Evolutionary conservation across 2,797 vertebrate species (phyloP).

Genomic region (Amniataba percoides): DNA sequence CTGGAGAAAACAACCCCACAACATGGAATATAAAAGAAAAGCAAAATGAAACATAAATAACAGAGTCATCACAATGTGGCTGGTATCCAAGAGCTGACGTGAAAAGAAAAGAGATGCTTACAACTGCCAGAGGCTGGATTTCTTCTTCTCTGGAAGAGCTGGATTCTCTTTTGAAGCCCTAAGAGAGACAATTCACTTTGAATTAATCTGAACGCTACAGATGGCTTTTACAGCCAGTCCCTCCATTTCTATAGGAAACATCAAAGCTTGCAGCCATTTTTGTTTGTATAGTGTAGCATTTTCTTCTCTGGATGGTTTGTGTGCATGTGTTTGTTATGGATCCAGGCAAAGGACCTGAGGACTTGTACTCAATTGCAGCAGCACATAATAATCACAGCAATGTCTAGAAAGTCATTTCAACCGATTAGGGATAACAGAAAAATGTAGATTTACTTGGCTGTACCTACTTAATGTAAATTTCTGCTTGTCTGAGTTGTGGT

Average conservation of each 20-base stretch:
- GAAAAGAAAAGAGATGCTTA: conserved; percentile 82
- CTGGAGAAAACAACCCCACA: conserved; percentile 78
- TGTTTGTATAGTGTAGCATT: not conserved
- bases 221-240: not conserved
- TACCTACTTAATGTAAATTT: not conserved
- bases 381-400: too few relatives aligned
- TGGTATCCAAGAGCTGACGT: conserved; percentile 28
- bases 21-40: conserved; percentile 68
- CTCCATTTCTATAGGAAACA: not conserved
- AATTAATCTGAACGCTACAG: not conserved
- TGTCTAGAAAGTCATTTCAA: not conserved
- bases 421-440: not conserved
- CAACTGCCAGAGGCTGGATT: conserved; percentile 99
- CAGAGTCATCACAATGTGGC: not conserved
- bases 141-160: conserved; percentile 95
- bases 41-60: conserved; percentile 51
- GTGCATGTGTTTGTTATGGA: not conserved
- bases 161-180: conserved; percentile 97
- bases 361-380: too few relatives aligned
- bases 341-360: not conserved
- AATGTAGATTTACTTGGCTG: not conserved
- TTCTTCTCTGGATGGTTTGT: not conserved
- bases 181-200: conserved; percentile 21
- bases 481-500: not conserved
- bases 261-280: not conserved